Base-by-base conservation (phyloP, 2,888 invertebrate species). In the Hesperia comma region DNA sequence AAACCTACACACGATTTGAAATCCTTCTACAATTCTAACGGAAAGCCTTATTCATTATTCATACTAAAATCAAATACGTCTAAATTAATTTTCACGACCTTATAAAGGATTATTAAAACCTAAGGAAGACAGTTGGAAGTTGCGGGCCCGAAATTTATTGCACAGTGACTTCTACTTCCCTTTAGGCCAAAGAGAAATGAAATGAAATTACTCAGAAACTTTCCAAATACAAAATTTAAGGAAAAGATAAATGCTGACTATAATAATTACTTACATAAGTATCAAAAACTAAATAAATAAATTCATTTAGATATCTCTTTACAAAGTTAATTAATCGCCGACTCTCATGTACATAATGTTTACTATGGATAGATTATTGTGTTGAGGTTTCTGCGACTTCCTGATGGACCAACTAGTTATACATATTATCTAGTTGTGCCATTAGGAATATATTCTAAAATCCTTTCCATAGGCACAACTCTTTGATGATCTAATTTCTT, bases 81-180 rank as follows among this genome's bases (percentile, higher is more conserved):
- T 57, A n/a, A 57, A 57, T 57, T 56, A 40, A 56, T 56, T 57
- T 56, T 21, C 21, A 41, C 19, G 57, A 57, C 26, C 57, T 57
- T 26, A 37, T 21, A 41, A 58, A 58, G 26, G 57, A 58, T 58
- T 58, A 58, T 43, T 58, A 58, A 58, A 58, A 58, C 57, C 26
- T 15, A 58, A 43, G 26, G 26, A 40, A 41, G 57, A 41, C 57
- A 41, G 57, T 15, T 58, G 26, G 15, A 26, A 58, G 43, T 58
- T 58, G 43, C 26, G 57, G 43, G 26, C 43, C 21, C 26, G 43
- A 43, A 58, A 58, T 58, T 58, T 58, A 58, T 58, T 41, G 26
- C 43, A 14, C 26, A 43, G 26, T 56, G 19, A 26, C 41, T 41
- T 26, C 26, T 43, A 15, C 26, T n/a, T 10, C 43, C 26, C 41